Evolutionary conservation across 2,888 invertebrate genomes (phyloP), one percentile per base, ranked within the genome.

Genomic region (Lacanobia oleracea): DNA sequence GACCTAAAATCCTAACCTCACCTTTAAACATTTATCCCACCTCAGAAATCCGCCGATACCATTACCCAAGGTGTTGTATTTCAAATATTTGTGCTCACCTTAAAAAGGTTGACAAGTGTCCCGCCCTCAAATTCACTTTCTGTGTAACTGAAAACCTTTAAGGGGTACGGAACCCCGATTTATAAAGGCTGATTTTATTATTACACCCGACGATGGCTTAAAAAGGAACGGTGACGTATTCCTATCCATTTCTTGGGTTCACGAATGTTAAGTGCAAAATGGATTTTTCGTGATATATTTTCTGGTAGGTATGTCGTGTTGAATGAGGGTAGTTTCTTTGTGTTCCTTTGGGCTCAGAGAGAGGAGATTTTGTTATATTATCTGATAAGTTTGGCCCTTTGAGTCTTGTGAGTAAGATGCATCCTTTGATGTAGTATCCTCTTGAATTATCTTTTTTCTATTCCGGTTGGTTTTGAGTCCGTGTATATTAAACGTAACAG

Each of bases 101-200:
- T 57, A 60, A 51, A 79, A 69, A 74, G 67, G 72, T 69, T 68
- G 81, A 69, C 60, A 63, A 67, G 50, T 59, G n/a, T 67, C 33
- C 64, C 43, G 10, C 21, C 48, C 27, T 37, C 62, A 80, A 82
- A 80, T 65, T 82, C 77, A 69, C 62, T 80, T 83, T 82, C 62
- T 69, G 57, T 82, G 83, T 83, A 77, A 82, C 72, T 66, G 60
- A 69, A 76, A 79, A 77, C 72, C 43, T 82, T 78, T 60, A 72
- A 53, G 37, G 14, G 68, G 50, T 63, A 48, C 51, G 65, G 64
- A 54, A 63, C 77, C 69, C 61, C 61, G 82, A 66, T 68, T 74
- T 70, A 72, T 67, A 82, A 59, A 64, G 66, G 69, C 43, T 75
- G 75, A 82, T 82, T 84, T 75, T 82, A 77, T 83, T 83, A 84